Conservation (phyloP, 2,113 vertebrate genomes). For the Rhegmatorhina hoffmannsi region DNA sequence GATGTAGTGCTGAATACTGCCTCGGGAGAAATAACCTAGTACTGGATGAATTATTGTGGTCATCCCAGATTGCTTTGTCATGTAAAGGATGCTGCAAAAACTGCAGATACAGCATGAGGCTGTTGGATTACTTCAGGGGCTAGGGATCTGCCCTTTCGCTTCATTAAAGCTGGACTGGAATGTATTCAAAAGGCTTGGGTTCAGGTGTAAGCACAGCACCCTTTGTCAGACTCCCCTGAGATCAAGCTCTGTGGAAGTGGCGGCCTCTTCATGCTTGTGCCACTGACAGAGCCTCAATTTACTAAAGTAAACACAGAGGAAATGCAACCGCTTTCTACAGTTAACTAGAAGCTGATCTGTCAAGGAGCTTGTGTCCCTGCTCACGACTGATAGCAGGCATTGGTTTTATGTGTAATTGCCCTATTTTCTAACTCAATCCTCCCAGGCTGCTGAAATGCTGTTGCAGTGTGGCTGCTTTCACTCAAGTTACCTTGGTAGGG, state of each 20-base stretch:
- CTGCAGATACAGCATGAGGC: background rate
- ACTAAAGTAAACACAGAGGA: background rate
- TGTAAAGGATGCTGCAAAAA: conserved; percentile 18
- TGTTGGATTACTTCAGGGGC: background rate
- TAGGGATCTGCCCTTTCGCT: background rate
- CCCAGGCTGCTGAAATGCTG: background rate
- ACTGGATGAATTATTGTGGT: background rate
- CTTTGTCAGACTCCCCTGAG: background rate
- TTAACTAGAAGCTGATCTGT: background rate
- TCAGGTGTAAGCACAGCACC: background rate
- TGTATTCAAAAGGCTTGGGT: background rate
- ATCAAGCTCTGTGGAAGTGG: rapidly evolving
- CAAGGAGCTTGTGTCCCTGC: background rate
- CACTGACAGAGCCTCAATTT: background rate
- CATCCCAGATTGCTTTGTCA: conserved; percentile 22
- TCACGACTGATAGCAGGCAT: background rate
- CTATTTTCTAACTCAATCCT: background rate
- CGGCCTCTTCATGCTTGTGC: background rate
- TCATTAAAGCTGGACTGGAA: background rate
- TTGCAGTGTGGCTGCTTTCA: background rate
- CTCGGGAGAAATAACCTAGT: conserved; percentile 15
- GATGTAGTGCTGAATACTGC: background rate
- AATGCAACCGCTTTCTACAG: background rate
- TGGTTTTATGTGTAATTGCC: background rate
- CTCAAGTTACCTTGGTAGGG: background rate